Evolutionary conservation across 2,113 vertebrate species (phyloP).

Genomic region (Cromileptes altivelis): DNA sequence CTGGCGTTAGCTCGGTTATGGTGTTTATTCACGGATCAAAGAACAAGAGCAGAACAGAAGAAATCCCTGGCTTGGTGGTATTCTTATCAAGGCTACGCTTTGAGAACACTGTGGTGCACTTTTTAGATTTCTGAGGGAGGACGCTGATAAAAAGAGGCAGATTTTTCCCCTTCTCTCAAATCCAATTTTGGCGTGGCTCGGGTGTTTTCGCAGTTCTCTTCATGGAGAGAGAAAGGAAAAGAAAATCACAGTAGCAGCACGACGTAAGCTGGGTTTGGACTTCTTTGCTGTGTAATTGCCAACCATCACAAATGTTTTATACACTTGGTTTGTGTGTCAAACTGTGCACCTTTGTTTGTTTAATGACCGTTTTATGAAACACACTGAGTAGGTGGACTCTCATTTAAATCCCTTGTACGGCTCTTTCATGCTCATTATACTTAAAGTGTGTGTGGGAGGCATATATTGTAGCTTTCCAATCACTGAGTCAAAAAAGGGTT

Average conservation of each 20-base stretch:
- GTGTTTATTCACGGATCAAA: constrained; percentile 51
- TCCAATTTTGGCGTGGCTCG: constrained; percentile 38
- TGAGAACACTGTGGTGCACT: constrained; percentile 37
- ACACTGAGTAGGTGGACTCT: constrained; percentile 58
- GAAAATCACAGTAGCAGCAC: not conserved
- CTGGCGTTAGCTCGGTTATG: constrained; percentile 23
- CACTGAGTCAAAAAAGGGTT: constrained; percentile 46
- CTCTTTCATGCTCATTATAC: constrained; percentile 54
- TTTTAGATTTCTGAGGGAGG: constrained; percentile 52
- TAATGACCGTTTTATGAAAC: constrained; percentile 61
- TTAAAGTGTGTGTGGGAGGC: constrained; percentile 64
- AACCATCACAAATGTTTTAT: constrained; percentile 25
- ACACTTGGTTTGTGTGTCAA: constrained; percentile 29
- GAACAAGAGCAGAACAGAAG: constrained; percentile 41
- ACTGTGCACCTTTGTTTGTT: constrained; percentile 58
- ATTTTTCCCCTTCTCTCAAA: constrained; percentile 25
- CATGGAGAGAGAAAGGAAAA: constrained; percentile 14
- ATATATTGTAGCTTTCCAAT: constrained; percentile 56
- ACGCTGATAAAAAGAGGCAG: constrained; percentile 64
- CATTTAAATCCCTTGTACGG: constrained; percentile 41
- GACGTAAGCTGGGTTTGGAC: constrained; percentile 7
- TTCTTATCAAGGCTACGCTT: constrained; percentile 58
- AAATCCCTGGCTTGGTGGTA: constrained; percentile 48
- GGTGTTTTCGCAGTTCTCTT: constrained; percentile 27
- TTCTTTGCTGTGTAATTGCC: constrained; percentile 38